Evolutionary conservation across 2,888 invertebrate genomes (phyloP).

Genomic region (Gastrophysa polygoni): DNA sequence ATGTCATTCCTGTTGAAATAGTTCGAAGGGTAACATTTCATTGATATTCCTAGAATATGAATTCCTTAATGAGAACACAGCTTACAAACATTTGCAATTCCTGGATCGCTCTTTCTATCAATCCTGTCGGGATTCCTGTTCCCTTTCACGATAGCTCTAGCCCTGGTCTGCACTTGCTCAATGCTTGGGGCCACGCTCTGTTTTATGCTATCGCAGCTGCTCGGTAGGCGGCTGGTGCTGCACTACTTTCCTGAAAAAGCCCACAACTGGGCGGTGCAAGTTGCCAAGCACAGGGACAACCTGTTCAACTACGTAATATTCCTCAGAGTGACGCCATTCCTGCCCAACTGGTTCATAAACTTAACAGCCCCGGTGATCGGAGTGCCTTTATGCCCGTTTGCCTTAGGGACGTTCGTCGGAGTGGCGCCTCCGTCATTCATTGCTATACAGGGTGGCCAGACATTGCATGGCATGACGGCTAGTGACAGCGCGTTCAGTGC

Average conservation of each 20-base stretch:
- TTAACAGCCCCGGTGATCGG: constrained; percentile 95
- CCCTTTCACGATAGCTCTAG: constrained; percentile 87
- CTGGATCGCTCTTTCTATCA: constrained; percentile 96
- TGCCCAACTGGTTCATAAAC: constrained; percentile 99
- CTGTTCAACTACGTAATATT: constrained; percentile 97
- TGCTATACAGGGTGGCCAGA: constrained; percentile 97
- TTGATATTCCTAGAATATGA: not conserved
- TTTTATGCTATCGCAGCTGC: constrained; percentile 88
- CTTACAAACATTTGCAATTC: constrained; percentile 99
- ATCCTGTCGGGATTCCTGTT: constrained; percentile 97
- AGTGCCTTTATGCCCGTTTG: constrained; percentile 91
- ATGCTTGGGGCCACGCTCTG: constrained; percentile 95
- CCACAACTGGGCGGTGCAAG: constrained; percentile 82
- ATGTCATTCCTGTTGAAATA: no score
- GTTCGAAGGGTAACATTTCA: no score
- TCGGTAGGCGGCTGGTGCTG: constrained; percentile 77
- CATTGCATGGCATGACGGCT: constrained; percentile 89
- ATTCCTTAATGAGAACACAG: constrained; percentile 63
- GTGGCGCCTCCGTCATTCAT: constrained; percentile 97
- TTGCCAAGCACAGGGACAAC: constrained; percentile 84
- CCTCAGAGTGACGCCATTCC: constrained; percentile 93
- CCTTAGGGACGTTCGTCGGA: constrained; percentile 93
- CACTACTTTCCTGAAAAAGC: constrained; percentile 87
- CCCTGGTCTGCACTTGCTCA: constrained; percentile 91
- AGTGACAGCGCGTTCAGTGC: constrained; percentile 87